Evolutionary conservation across 2,113 vertebrate genomes (phyloP), one percentile per base, ranked within the genome.

Genomic region (Tachysurus vachellii): DNA sequence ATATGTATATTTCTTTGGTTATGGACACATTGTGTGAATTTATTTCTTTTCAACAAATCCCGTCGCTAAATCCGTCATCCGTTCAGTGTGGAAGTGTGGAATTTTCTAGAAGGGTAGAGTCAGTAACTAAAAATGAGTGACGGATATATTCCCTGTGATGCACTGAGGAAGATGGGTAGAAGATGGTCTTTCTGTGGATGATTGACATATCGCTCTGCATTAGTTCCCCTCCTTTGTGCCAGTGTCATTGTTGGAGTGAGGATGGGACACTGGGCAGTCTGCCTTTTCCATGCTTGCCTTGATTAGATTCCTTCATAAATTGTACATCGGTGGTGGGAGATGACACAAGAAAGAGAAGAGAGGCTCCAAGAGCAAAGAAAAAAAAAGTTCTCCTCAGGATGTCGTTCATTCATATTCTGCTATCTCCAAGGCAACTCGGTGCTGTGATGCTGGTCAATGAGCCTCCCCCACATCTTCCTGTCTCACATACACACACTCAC

Each of bases 381-480:
- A 59, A 59, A 8, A 54, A 71, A 36, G 86, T 76, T 87, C 42
- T 64, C 68, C 16, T n/a, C 68, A 4, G 59, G 84, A 76, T 82
- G 59, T 79, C 66, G 64, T 70, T 87, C 66, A 75, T 70, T 87
- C 75, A 82, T 81, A 77, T 73, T 14, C 68, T 12, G 28, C 66
- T 70, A 70, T 90, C 87, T 77, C 89, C 86, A 90, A 31, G 56
- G 80, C 87, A 90, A 88, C 83, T 75, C n/a, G 14, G 16, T 50
- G 23, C 16, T 59, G 82, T 50, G 85, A 87, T 28, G 76, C n/a
- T 36, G 66, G 83, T 62, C 89, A 79, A n/a, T 77, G 86, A 68
- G 62, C 73, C 64, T 86, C 79, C 79, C 53, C 66, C 54, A 56
- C 84, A 56, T 54, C 14, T 28, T 56, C 50, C 50, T 28, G 26